Evolutionary conservation across 2,113 vertebrate genomes (phyloP).

Genomic region (Coryphaenoides rupestris): DNA sequence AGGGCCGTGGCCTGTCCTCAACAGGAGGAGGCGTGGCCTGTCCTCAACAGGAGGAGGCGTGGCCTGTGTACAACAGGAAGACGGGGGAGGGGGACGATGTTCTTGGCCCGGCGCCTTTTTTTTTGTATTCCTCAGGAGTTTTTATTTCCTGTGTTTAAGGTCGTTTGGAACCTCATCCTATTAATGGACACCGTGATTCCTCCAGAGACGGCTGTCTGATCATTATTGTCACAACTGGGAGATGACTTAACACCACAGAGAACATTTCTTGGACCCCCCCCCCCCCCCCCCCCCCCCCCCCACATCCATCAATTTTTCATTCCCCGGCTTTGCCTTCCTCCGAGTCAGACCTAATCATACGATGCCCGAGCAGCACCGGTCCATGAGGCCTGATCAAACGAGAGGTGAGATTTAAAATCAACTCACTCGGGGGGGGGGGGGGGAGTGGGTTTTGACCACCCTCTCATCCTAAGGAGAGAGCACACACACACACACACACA

Average conservation of each 20-base stretch:
- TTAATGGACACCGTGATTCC: constrained; percentile 58
- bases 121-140: too few relatives aligned
- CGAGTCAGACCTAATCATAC: constrained; percentile 13
- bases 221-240: constrained; percentile 47
- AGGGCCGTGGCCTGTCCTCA: too few relatives aligned
- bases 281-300: constrained; percentile 14
- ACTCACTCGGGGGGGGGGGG: neutral
- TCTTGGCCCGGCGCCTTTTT: constrained; percentile 42
- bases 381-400: constrained; percentile 7
- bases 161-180: constrained; percentile 54
- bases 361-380: neutral
- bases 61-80: neutral
- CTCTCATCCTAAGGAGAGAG: constrained; percentile 6
- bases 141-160: constrained; percentile 14
- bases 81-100: constrained; percentile 20
- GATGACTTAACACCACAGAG: constrained; percentile 52
- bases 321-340: neutral
- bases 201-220: constrained; percentile 28
- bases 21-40: too few relatives aligned
- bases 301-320: constrained; percentile 1
- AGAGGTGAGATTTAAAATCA: constrained; percentile 5
- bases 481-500: too few relatives aligned
- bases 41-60: neutral
- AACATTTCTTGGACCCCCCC: constrained; percentile 39
- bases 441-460: constrained; percentile 1